Evolutionary conservation across 2,113 vertebrate species (phyloP), one percentile per base, ranked within the genome.

Genomic region (Notechis scutatus): DNA sequence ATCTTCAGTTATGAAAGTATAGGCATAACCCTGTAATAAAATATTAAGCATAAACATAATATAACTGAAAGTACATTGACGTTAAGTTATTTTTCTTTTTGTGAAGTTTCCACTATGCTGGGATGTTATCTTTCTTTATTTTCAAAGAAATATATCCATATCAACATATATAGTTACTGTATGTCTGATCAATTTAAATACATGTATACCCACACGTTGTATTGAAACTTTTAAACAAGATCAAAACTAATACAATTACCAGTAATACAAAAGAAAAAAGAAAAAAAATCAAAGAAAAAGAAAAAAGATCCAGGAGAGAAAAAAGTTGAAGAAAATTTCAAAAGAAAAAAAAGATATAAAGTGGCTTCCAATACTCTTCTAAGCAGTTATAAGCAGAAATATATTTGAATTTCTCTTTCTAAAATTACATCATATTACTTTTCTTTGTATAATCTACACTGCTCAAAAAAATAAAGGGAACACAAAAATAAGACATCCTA

Each of bases 1-100:
- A 85, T 99, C 99, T 87, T 98, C 98, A 4, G 99, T 99, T 97
- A 99, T 99, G 95, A 99, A 99, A 1, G 99, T 99, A 85, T 99
- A 99, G 0, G 99, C 99, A 29, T 96, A 99, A 0, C 99, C 99
- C 99, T 99, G 94, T 55, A 90, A 95, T 18, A 93, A 20, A 94
- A 92, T 74, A 89, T 24, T 95, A 29, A 42, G 45, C n/a, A 50
- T 90, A 1, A 85, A 86, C 74, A 39, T 7, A 23, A 90, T 85
- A 86, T 42, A 94, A 88, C 34, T 42, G 6, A 91, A 93, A 93
- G 88, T 54, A 14, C 11, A 86, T 52, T 15, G 34, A 42, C 39
- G 21, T 42, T 85, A 52, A 87, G 8, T 47, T 87, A 50, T 81
- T 85, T 93, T 90, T 91, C 89, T 86, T 39, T 52, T 55, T 34